phyloP scores from a whole-genome alignment of 2,888 invertebrate species.

The Leptura quadrifasciata region DNA sequence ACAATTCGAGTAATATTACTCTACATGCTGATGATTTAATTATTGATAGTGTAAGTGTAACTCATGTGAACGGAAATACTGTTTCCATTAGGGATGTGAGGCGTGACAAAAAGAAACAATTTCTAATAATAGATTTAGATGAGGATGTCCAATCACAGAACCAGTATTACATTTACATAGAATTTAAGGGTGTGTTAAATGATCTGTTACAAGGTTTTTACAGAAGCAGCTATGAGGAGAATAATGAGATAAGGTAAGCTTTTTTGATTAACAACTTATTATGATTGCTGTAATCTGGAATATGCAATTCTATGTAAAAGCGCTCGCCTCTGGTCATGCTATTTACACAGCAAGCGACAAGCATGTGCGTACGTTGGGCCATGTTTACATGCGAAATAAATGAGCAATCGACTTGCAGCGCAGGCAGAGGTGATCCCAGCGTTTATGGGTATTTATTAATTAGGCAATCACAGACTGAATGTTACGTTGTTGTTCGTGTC shows the following conservation, averaged over 20 bases:
- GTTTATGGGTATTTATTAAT: no score
- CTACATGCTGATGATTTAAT: conserved; percentile 84
- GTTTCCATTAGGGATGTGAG: conserved; percentile 61
- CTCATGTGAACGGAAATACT: conserved; percentile 49
- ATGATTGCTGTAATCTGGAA: no score
- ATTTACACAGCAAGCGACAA: no score
- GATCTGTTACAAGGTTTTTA: conserved; percentile 89
- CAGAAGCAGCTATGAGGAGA: conserved; percentile 85
- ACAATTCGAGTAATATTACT: conserved; percentile 81
- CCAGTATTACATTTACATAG: conserved; percentile 82
- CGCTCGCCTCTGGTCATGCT: background rate
- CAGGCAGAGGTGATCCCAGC: no score
- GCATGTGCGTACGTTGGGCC: no score
- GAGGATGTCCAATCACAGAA: conserved; percentile 77
- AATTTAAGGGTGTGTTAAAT: conserved; percentile 83
- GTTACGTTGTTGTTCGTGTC: no score
- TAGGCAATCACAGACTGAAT: no score
- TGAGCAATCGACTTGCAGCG: no score
- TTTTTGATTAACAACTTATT: no score
- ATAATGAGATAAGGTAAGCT: conserved; percentile 81
- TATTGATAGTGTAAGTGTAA: conserved; percentile 75
- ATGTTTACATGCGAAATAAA: no score
- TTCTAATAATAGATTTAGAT: conserved; percentile 81
- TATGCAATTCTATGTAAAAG: no score
- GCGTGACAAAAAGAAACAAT: conserved; percentile 80